phyloP scores from a whole-genome alignment of 2,888 invertebrate species.

The Cheilosia vernalis region DNA sequence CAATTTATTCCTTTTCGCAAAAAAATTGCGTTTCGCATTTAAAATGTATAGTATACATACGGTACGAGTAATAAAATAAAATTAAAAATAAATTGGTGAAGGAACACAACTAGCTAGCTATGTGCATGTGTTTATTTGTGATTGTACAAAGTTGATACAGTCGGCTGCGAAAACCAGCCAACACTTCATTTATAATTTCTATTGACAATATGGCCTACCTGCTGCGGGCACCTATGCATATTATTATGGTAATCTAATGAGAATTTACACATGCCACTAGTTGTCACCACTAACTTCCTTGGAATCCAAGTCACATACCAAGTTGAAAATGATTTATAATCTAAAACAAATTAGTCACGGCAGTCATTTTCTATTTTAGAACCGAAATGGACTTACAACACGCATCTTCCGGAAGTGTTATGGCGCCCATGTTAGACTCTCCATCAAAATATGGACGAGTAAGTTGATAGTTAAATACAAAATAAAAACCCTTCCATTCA shows the following conservation, averaged over 20 bases:
- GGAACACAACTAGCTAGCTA: background rate
- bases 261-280: background rate
- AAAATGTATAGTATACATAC: background rate
- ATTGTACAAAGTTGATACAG: slow-evolving; percentile 31
- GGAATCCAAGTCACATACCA: background rate
- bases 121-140: slow-evolving; percentile 15
- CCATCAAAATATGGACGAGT: slow-evolving; percentile 65
- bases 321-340: background rate
- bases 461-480: slow-evolving; percentile 21
- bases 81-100: slow-evolving; percentile 53
- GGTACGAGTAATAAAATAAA: slow-evolving; percentile 30
- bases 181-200: background rate
- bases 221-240: background rate
- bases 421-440: slow-evolving; percentile 57
- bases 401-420: slow-evolving; percentile 58
- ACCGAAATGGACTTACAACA: slow-evolving; percentile 64
- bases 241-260: background rate
- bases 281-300: background rate
- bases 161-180: slow-evolving; percentile 7
- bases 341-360: background rate
- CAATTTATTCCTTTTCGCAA: slow-evolving; percentile 30
- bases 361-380: slow-evolving; percentile 34
- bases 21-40: slow-evolving; percentile 47
- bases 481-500: background rate
- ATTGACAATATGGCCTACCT: background rate